A percentile compares a stretch with the other conserved stretches of the same genome.
Conservation (phyloP, 2,888 invertebrate species). For the Acanthoscelides obtectus region DNA sequence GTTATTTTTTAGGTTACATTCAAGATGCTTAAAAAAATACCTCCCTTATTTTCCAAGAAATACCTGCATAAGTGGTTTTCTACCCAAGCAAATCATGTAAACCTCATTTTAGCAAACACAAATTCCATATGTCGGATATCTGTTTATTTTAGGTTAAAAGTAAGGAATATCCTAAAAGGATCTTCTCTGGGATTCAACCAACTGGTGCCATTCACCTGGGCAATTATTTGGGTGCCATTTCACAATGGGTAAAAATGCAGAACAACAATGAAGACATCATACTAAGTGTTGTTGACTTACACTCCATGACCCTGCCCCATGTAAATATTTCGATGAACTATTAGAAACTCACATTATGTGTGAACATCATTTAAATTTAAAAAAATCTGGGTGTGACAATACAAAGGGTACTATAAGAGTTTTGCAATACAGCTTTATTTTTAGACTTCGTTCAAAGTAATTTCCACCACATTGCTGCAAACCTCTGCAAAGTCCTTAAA, state of each 20-base stretch:
- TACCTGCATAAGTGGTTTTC: not conserved
- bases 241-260: conserved; percentile 81
- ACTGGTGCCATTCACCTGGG: conserved; percentile 92
- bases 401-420: too few relatives aligned
- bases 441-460: too few relatives aligned
- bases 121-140: not conserved
- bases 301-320: conserved; percentile 84
- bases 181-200: conserved; percentile 95
- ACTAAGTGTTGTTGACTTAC: conserved; percentile 86
- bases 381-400: too few relatives aligned
- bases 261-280: conserved; percentile 64
- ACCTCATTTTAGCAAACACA: not conserved
- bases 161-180: conserved; percentile 35
- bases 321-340: conserved; percentile 42
- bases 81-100: not conserved
- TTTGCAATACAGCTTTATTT: too few relatives aligned
- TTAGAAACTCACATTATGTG: too few relatives aligned
- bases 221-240: conserved; percentile 93
- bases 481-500: too few relatives aligned
- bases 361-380: too few relatives aligned
- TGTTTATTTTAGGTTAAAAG: conserved; percentile 15
- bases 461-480: too few relatives aligned
- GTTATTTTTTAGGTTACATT: not conserved
- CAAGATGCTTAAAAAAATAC: not conserved
- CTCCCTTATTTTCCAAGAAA: not conserved